These are phyloP conservation scores for Alloscopus bannaensis DNA, from an alignment of 2,888 invertebrate species.

Conservation along the genomic window DNA sequence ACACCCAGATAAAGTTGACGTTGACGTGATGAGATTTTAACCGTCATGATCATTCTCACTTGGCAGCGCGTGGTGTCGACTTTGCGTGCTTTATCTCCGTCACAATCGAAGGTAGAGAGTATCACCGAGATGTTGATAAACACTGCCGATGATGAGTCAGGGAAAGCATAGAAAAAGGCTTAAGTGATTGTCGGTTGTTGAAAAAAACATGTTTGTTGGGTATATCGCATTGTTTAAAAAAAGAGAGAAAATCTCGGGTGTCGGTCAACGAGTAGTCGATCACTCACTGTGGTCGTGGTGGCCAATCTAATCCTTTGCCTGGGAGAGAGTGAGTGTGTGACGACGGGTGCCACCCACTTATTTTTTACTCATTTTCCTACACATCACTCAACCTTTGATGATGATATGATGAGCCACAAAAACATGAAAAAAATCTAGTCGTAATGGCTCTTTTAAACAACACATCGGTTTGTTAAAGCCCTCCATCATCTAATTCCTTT, in stretches of 20 bases:
- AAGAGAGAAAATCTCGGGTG: neutral
- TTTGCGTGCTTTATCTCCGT: too few species aligned
- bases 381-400: neutral
- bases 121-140: neutral
- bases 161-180: neutral
- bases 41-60: neutral
- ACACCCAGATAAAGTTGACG: slow-evolving; percentile 1
- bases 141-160: neutral
- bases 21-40: slow-evolving; percentile 44
- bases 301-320: too few species aligned
- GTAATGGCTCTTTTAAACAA: slow-evolving; percentile 10
- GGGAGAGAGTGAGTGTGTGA: too few species aligned
- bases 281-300: neutral
- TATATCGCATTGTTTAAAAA: neutral
- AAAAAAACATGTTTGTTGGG: neutral
- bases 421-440: slow-evolving; percentile 7
- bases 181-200: neutral
- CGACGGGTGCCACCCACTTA: slow-evolving; percentile 49
- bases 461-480: neutral
- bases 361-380: slow-evolving; percentile 55
- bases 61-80: too few species aligned
- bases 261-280: neutral
- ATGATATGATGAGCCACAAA: neutral
- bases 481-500: slow-evolving; percentile 2
- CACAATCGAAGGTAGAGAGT: neutral